Evolutionary conservation across 2,113 vertebrate genomes (phyloP).

Genomic region (Anthoscopus minutus): DNA sequence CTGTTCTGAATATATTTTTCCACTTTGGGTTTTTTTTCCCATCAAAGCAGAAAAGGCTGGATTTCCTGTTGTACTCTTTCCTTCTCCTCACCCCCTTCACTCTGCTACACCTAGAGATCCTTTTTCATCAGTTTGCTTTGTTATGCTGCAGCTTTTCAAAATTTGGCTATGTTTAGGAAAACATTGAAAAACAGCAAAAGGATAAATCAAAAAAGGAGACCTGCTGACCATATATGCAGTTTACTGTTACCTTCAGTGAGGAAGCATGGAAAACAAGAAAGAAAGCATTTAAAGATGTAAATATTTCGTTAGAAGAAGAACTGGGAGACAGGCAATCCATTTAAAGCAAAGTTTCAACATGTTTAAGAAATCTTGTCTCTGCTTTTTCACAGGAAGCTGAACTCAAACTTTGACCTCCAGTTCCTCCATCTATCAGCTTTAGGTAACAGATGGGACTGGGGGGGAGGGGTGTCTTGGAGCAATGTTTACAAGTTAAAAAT

Average conservation of each 20-base stretch:
- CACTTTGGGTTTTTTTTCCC: neutral
- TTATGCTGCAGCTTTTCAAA: neutral
- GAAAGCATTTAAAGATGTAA: neutral
- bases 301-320: neutral
- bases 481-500: neutral
- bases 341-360: neutral
- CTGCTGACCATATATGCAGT: neutral
- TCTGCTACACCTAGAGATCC: neutral
- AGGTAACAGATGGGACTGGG: neutral
- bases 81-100: neutral
- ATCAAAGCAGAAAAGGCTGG: neutral
- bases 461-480: neutral
- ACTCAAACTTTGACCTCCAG: neutral
- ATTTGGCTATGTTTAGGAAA: neutral
- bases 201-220: neutral
- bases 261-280: neutral
- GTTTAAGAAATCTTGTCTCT: neutral
- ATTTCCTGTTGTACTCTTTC: neutral
- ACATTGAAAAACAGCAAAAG: neutral
- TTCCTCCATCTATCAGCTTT: neutral
- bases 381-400: slow-evolving; percentile 21
- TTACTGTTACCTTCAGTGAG: neutral
- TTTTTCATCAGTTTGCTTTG: neutral
- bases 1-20: neutral
- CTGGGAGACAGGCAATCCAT: neutral